Evolutionary conservation across 2,113 vertebrate genomes (phyloP).

Genomic region (Leptobrachium leishanense): DNA sequence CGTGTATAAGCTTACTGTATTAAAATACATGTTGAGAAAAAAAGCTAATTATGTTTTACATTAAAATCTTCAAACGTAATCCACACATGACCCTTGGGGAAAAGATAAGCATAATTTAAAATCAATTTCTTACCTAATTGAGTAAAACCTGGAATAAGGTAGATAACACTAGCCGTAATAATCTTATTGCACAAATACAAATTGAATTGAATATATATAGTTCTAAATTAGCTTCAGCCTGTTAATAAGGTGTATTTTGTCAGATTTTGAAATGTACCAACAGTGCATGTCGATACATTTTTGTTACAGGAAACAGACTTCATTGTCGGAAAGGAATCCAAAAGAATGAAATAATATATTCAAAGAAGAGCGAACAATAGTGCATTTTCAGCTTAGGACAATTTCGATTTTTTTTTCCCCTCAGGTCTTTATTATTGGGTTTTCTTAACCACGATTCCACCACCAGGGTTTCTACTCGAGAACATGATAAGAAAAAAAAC

Average conservation of each 20-base stretch:
- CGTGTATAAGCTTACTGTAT: conserved; percentile 9
- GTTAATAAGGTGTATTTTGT: neutral
- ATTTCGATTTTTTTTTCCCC: too few relatives aligned
- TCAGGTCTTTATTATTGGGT: too few relatives aligned
- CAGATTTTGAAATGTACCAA: too few relatives aligned
- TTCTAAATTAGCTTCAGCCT: conserved; percentile 9
- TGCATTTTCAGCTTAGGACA: too few relatives aligned
- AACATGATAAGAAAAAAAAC: too few relatives aligned
- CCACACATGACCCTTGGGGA: conserved; percentile 33
- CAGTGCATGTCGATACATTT: too few relatives aligned
- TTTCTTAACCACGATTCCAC: too few relatives aligned
- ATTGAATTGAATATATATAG: conserved; percentile 8
- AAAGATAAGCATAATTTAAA: conserved; percentile 47
- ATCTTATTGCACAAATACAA: conserved; percentile 31
- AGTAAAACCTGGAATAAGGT: conserved; percentile 39
- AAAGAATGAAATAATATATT: too few relatives aligned
- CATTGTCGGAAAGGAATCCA: neutral
- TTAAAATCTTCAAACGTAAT: conserved; percentile 42
- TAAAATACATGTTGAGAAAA: conserved; percentile 26
- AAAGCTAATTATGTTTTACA: conserved; percentile 42
- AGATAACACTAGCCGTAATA: conserved; percentile 36
- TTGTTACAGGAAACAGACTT: too few relatives aligned
- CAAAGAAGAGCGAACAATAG: too few relatives aligned
- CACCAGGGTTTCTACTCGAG: too few relatives aligned
- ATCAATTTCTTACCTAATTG: conserved; percentile 49